A percentile compares a stretch with the other conserved stretches of the same genome.
These are phyloP conservation scores for Falco berigora DNA, from an alignment of 2,797 vertebrate species.

Conservation along the genomic window DNA sequence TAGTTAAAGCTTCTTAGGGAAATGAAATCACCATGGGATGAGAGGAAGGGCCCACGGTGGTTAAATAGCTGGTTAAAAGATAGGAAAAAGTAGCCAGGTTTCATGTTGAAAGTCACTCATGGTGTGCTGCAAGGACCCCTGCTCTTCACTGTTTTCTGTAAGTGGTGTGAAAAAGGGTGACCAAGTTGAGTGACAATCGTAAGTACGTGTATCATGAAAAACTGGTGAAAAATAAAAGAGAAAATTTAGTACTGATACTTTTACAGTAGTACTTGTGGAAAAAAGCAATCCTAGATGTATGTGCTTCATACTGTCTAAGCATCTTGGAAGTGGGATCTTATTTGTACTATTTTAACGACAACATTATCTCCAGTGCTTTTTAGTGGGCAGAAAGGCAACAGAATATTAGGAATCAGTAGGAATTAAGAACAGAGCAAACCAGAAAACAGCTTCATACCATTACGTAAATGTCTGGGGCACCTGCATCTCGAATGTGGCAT, in stretches of 20 bases:
- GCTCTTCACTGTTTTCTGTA: background rate
- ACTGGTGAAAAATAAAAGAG: background rate
- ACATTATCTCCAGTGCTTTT: background rate
- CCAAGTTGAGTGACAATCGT: background rate
- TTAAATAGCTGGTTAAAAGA: background rate
- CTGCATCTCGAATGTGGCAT: background rate
- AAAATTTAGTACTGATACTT: background rate
- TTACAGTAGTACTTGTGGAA: background rate
- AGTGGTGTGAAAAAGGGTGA: background rate
- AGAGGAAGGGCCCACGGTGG: background rate
- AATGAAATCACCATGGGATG: background rate
- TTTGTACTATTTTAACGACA: background rate
- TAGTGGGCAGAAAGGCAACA: background rate
- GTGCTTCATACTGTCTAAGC: background rate
- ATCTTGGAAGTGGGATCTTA: background rate
- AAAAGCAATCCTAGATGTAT: background rate
- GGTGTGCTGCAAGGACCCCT: background rate
- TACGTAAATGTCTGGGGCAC: background rate
- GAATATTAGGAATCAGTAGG: background rate
- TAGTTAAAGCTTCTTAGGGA: background rate
- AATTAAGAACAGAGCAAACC: background rate
- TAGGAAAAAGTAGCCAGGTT: background rate
- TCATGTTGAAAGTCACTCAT: background rate
- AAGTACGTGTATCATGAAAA: background rate
- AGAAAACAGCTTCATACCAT: background rate